Evolutionary conservation across 2,113 vertebrate species (phyloP).

Genomic region (Megaleporinus macrocephalus): DNA sequence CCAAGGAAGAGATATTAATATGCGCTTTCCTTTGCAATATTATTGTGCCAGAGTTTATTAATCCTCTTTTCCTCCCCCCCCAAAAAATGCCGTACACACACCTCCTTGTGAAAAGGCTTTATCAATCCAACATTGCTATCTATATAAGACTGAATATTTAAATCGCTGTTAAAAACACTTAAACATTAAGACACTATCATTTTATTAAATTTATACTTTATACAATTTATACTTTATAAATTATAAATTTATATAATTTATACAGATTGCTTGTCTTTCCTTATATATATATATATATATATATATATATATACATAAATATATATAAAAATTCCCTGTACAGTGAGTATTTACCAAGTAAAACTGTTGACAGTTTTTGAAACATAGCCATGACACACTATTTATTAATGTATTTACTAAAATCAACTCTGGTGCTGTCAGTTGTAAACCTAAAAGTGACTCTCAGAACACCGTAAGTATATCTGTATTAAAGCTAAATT

Average conservation of each 20-base stretch:
- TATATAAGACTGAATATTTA: background rate
- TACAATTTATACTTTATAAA: no score
- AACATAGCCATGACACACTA: no score
- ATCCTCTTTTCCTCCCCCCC: conserved; percentile 24
- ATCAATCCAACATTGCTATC: conserved; percentile 4
- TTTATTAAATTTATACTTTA: no score
- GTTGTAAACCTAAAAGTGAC: background rate
- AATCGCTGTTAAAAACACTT: background rate
- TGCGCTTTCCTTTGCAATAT: conserved; percentile 52
- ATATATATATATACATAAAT: no score
- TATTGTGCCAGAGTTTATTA: conserved; percentile 54
- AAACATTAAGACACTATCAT: no score
- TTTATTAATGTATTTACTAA: background rate
- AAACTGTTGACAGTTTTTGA: background rate
- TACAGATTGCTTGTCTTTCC: no score
- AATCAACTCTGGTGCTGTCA: background rate
- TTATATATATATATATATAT: no score
- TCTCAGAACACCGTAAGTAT: no score
- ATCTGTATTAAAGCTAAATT: no score
- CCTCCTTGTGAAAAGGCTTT: conserved; percentile 16
- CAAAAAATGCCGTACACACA: conserved; percentile 30
- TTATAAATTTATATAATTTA: no score
- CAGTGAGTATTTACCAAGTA: no score
- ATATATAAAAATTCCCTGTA: no score
- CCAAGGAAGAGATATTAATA: conserved; percentile 58